Percentiles rank a stretch among this genome's conserved stretches.
Evolutionary conservation across 2,113 vertebrate species (phyloP).

Genomic region (Corvus hawaiiensis): DNA sequence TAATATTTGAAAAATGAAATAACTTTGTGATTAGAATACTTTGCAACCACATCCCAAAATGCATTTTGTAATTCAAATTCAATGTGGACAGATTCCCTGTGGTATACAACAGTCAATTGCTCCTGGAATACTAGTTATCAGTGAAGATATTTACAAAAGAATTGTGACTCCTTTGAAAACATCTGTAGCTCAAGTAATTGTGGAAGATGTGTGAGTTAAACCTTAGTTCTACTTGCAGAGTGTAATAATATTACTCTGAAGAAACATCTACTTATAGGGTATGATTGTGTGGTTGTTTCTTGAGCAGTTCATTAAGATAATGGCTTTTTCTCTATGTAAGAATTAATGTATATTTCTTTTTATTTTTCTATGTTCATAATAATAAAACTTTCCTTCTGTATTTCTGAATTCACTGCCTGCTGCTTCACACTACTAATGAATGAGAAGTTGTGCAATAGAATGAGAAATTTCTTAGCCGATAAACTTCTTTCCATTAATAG

Average conservation of each 20-base stretch:
- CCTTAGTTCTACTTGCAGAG: not conserved
- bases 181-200: not conserved
- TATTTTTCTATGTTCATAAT: not conserved
- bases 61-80: not conserved
- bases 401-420: not conserved
- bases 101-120: not conserved
- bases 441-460: not conserved
- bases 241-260: not conserved
- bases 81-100: not conserved
- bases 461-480: constrained; percentile 14
- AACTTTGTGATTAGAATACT: not conserved
- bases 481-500: not conserved
- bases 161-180: not conserved
- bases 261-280: not conserved
- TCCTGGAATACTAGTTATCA: not conserved
- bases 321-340: not conserved
- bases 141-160: not conserved
- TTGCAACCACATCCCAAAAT: not conserved
- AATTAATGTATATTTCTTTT: not conserved
- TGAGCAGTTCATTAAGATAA: not conserved
- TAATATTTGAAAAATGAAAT: not conserved
- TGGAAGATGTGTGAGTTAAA: not conserved
- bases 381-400: not conserved
- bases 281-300: not conserved
- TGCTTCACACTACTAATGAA: not conserved